Evolutionary conservation across 2,888 invertebrate genomes (phyloP).

Genomic region (Nephrotoma flavescens): DNA sequence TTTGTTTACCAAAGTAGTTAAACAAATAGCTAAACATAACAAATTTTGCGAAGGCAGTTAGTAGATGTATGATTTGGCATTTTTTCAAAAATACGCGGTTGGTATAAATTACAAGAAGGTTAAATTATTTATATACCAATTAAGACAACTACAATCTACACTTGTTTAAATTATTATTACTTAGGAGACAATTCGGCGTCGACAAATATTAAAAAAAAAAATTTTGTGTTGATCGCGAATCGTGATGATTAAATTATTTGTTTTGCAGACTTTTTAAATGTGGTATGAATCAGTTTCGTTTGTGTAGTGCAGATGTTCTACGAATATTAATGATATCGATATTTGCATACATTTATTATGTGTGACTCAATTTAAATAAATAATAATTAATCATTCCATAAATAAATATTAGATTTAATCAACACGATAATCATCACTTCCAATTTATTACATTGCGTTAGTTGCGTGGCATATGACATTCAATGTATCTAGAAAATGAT

Average conservation of each 20-base stretch:
- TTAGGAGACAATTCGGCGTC: not conserved
- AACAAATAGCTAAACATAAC: not conserved
- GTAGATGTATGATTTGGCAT: not conserved
- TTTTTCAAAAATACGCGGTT: not conserved
- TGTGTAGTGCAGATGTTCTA: not conserved
- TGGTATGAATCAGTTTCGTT: not conserved
- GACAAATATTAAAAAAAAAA: not conserved
- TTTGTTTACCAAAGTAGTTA: not conserved
- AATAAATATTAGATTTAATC: not conserved
- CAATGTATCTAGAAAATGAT: not conserved
- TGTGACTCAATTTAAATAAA: not conserved
- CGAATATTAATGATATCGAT: not conserved
- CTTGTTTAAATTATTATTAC: not conserved
- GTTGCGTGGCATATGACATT: not conserved
- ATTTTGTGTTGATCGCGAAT: not conserved
- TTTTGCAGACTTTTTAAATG: too few relatives aligned
- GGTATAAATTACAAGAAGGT: not conserved
- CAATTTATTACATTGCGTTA: not conserved
- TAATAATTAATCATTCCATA: not conserved
- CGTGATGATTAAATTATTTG: not conserved
- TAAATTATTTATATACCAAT: not conserved
- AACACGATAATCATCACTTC: not conserved
- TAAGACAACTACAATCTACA: not conserved
- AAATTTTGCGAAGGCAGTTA: not conserved
- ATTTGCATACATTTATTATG: not conserved